Conservation (phyloP, 2,797 vertebrate species). For the Catamblyrhynchus diadema region DNA sequence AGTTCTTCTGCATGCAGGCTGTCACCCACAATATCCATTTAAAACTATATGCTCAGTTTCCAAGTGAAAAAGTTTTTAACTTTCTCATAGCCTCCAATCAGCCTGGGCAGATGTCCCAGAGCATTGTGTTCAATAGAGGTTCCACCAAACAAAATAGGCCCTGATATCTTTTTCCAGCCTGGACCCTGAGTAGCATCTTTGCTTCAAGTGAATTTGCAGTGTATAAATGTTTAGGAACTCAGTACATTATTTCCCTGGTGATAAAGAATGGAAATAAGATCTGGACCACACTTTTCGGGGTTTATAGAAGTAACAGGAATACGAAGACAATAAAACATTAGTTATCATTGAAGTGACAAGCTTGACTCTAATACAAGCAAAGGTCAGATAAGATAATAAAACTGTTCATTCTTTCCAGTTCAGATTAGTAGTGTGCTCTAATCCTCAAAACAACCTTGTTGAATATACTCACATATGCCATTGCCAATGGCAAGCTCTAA, state of each 20-base stretch:
- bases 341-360: not conserved
- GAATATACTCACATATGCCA: not conserved
- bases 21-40: not conserved
- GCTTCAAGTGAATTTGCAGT: not conserved
- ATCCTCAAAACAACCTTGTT: not conserved
- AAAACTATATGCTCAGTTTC: not conserved
- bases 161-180: not conserved
- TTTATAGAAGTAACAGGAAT: conserved; percentile 8
- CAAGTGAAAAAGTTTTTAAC: not conserved
- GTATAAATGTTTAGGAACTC: not conserved
- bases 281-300: not conserved
- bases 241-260: not conserved
- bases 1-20: not conserved
- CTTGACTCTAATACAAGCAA: not conserved
- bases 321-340: conserved; percentile 23
- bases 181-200: not conserved
- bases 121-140: not conserved
- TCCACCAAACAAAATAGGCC: not conserved
- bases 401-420: not conserved
- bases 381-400: conserved; percentile 23
- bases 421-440: not conserved
- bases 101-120: not conserved
- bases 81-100: not conserved
- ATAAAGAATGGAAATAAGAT: not conserved
- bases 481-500: not conserved